phyloP scores from a whole-genome alignment of 2,113 vertebrate genomes.

The Hyperoodon ampullatus region DNA sequence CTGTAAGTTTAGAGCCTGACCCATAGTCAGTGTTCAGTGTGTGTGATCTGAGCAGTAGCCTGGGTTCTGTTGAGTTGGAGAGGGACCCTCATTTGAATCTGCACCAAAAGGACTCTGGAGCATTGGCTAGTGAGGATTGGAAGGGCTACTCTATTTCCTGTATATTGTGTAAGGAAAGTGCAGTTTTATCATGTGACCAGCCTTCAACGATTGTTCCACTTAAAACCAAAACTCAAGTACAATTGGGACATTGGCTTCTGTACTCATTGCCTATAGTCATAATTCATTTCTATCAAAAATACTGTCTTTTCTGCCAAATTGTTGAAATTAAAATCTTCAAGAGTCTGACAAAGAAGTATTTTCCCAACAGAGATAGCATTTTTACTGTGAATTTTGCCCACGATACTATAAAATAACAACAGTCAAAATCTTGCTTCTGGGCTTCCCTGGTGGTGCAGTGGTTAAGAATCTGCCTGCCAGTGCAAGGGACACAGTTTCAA shows the following conservation, averaged over 20 bases:
- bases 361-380: slow-evolving; percentile 60
- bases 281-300: slow-evolving; percentile 67
- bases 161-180: slow-evolving; percentile 55
- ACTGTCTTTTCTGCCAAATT: slow-evolving; percentile 29
- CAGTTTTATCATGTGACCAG: slow-evolving; percentile 39
- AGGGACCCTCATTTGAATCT: not conserved
- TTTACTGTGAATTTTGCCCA: slow-evolving; percentile 42
- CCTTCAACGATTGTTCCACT: slow-evolving; percentile 45
- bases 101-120: not conserved
- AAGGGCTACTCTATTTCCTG: slow-evolving; percentile 55
- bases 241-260: slow-evolving; percentile 37
- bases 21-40: not conserved
- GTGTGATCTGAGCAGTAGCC: not conserved
- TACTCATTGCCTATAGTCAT: not conserved
- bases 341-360: slow-evolving; percentile 45
- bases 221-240: slow-evolving; percentile 47
- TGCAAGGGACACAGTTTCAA: too few species aligned
- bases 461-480: too few species aligned
- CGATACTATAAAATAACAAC: slow-evolving; percentile 16
- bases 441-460: too few species aligned
- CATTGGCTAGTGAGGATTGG: slow-evolving; percentile 8
- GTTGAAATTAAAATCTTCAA: slow-evolving; percentile 63
- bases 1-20: not conserved
- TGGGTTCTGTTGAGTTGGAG: not conserved
- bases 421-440: slow-evolving; percentile 46